Evolutionary conservation across 1,140 invertebrate genomes (phyloP).

Genomic region (Telenomus remus): DNA sequence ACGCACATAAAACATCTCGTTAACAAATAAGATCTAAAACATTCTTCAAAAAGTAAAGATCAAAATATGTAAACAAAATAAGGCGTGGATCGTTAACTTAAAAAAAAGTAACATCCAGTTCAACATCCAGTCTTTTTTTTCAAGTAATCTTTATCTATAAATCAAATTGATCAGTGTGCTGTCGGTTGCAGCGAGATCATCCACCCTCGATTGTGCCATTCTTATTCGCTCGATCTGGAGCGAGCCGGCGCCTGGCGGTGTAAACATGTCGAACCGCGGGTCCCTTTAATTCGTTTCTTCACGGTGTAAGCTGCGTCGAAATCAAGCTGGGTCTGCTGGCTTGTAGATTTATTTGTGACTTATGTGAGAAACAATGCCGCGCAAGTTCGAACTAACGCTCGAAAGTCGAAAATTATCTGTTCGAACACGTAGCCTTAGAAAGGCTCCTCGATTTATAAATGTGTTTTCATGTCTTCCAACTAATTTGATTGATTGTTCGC

Average conservation of each 20-base stretch:
- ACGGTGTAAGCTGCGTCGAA: slow-evolving; percentile 70
- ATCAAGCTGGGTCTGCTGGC: slow-evolving; percentile 69
- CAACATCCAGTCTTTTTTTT: slow-evolving; percentile 15
- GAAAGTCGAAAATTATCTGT: slow-evolving; percentile 4
- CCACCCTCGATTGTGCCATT: slow-evolving; percentile 34
- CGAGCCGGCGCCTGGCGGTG: slow-evolving; percentile 59
- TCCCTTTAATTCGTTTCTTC: slow-evolving; percentile 72
- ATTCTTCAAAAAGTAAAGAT: too few relatives aligned
- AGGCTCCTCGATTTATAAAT: slow-evolving; percentile 1
- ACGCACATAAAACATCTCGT: neutral
- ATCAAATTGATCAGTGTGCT: slow-evolving; percentile 69
- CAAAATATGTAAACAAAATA: too few relatives aligned
- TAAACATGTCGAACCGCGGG: slow-evolving; percentile 71
- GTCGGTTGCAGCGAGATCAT: slow-evolving; percentile 65
- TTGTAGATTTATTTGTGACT: slow-evolving; percentile 61
- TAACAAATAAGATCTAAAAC: too few relatives aligned
- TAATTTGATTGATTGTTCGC: slow-evolving; percentile 6
- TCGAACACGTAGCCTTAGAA: slow-evolving; percentile 1
- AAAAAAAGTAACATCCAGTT: neutral
- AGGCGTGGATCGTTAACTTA: too few relatives aligned
- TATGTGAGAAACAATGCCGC: slow-evolving; percentile 18
- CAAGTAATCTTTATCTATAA: slow-evolving; percentile 64
- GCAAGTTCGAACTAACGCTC: neutral
- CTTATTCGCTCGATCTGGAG: slow-evolving; percentile 40
- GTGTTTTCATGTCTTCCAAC: slow-evolving; percentile 4